Conservation (phyloP, 1,140 invertebrate species). For the Diachasma alloeum region DNA sequence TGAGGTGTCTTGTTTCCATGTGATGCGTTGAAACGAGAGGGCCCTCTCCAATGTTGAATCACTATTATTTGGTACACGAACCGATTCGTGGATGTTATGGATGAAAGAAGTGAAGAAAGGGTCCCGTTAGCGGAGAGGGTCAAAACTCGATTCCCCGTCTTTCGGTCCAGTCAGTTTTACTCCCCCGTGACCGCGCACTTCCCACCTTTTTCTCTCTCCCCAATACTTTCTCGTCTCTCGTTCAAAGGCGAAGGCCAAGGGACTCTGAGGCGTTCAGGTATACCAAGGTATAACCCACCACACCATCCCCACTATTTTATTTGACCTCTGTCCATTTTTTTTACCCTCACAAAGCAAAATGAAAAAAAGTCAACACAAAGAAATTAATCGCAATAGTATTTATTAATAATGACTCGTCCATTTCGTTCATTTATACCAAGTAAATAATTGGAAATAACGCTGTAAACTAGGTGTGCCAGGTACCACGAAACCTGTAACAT, state of each 20-base stretch:
- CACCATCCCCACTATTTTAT: background rate
- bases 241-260: slow-evolving; percentile 50
- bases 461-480: no score
- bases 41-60: slow-evolving; percentile 33
- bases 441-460: background rate
- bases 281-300: background rate
- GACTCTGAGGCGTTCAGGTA: slow-evolving; percentile 36
- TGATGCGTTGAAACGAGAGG: slow-evolving; percentile 32
- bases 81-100: slow-evolving; percentile 51
- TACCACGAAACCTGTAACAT: no score
- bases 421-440: no score
- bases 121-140: slow-evolving; percentile 61
- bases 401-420: no score
- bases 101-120: slow-evolving; percentile 58
- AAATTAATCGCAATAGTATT: background rate
- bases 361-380: background rate
- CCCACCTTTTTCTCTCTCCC: slow-evolving; percentile 33
- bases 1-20: slow-evolving; percentile 50
- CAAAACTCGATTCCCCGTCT: slow-evolving; percentile 54
- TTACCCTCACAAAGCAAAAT: background rate
- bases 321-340: background rate
- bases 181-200: slow-evolving; percentile 41
- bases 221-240: slow-evolving; percentile 50
- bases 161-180: slow-evolving; percentile 27
- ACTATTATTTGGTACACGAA: slow-evolving; percentile 55